These are phyloP conservation scores for Rhinichthys osculus DNA, from an alignment of 2,797 vertebrate species.

Conservation along the genomic window DNA sequence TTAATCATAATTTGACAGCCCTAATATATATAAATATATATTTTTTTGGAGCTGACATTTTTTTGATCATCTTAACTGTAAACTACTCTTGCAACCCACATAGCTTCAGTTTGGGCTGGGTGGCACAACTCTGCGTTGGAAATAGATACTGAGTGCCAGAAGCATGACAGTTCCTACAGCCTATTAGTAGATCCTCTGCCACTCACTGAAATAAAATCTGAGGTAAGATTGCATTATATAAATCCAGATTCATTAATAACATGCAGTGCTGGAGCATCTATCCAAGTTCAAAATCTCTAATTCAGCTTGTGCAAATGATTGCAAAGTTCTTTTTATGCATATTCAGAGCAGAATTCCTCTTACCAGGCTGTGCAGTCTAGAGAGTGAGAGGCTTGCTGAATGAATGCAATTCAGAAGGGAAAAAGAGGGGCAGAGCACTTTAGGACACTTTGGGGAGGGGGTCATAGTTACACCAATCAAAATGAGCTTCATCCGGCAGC, in stretches of 20 bases:
- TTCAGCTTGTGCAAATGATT: background rate
- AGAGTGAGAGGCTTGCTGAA: conserved; percentile 18
- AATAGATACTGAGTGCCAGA: background rate
- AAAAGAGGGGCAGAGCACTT: conserved; percentile 22
- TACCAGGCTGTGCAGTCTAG: background rate
- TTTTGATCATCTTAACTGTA: background rate
- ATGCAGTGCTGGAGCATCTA: background rate
- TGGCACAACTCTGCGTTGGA: conserved; percentile 20
- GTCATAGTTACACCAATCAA: conserved; percentile 57
- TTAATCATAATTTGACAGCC: too few species aligned
- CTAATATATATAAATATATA: too few species aligned
- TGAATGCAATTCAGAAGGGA: conserved; percentile 14
- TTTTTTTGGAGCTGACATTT: background rate
- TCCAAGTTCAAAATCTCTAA: background rate
- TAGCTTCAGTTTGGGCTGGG: background rate
- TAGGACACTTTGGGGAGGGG: background rate
- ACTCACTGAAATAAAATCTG: conserved; percentile 15
- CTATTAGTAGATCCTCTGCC: conserved; percentile 4
- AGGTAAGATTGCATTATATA: conserved; percentile 12
- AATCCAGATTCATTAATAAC: background rate
- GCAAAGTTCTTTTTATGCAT: background rate
- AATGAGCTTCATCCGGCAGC: conserved; percentile 35
- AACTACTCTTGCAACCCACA: conserved; percentile 16
- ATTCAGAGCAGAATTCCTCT: background rate
- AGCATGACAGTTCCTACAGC: conserved; percentile 6